Base-by-base conservation (phyloP, 64 coral and sea anemone genomes). In the Platygyra sinensis region DNA sequence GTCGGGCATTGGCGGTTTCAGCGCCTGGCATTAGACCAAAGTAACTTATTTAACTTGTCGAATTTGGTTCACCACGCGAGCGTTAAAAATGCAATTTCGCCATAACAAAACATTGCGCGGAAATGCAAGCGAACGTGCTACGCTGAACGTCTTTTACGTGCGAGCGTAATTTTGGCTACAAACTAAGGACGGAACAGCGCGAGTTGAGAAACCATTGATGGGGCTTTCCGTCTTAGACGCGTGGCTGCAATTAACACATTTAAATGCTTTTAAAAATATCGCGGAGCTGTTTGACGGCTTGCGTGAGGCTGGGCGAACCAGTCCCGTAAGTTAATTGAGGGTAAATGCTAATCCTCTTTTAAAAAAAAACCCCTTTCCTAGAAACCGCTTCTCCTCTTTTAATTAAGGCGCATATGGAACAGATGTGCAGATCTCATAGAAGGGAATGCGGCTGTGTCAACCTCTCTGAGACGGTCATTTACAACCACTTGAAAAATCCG, bases 191-290 rank as follows among this genome's bases (percentile, higher is more conserved):
- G 25, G n/a, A 69, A 69, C 65, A 28, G 1, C 0, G 39, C 20
- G 36, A 49, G 63, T 25, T 85, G 18, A 25, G 81, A 61, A 62
- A 83, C 62, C 33, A 32, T 83, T 83, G 62, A 85, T 50, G 24
- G 39, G 36, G 32, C 46, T 69, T 85, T 85, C 81, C 81, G 62
- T 28, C 64, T 18, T 39, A 51, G 81, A 72, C 81, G 81, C 81
- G 81, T 85, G 81, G 62, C 81, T 39, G 33, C 81, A 85, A 85
- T 85, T 85, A 85, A 85, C 81, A 85, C 81, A 22, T 85, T 85
- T 85, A 72, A 85, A 85, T 32, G 81, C 67, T 85, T 72, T 51
- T 24, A 65, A 85, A 85, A 85, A 85, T 67, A 85, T 64, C 60
- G 30, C 25, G 25, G 29, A 65, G 62, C 62, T 65, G 17, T 38